These are phyloP conservation scores for Erpornis zantholeuca DNA, from an alignment of 2,113 vertebrate species.

Conservation along the genomic window DNA sequence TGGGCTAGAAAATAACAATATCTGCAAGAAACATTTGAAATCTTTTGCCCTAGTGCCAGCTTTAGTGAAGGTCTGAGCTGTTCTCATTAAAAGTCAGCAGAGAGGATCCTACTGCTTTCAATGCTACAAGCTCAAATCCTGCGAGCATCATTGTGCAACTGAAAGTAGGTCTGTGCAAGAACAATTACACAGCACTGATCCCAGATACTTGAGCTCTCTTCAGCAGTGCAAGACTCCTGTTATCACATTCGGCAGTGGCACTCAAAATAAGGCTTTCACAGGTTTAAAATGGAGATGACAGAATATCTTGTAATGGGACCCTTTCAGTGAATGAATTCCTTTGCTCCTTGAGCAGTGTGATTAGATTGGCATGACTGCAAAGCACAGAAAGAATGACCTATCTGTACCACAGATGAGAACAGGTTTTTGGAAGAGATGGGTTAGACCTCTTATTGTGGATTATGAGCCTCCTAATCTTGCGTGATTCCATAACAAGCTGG, in stretches of 20 bases:
- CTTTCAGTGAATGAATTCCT: constrained; percentile 26
- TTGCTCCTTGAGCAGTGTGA: constrained; percentile 1
- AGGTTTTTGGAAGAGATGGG: neutral
- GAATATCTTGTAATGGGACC: constrained; percentile 31
- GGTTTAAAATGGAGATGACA: constrained; percentile 52
- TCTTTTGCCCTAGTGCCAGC: neutral
- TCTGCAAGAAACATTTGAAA: neutral
- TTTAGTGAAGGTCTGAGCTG: neutral
- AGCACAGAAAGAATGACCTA: neutral
- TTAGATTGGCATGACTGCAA: neutral
- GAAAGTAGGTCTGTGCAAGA: constrained; percentile 37
- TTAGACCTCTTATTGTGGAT: neutral
- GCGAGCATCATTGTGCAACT: constrained; percentile 21
- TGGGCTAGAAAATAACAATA: neutral
- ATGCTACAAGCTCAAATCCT: constrained; percentile 11
- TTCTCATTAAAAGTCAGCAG: constrained; percentile 24
- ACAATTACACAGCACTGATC: constrained; percentile 29
- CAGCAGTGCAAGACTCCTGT: constrained; percentile 4
- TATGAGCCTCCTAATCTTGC: neutral
- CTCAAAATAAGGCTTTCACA: constrained; percentile 42
- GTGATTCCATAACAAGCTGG: neutral
- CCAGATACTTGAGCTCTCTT: constrained; percentile 35
- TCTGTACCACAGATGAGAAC: neutral
- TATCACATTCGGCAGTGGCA: constrained; percentile 37
- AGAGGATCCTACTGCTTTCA: constrained; percentile 27